Conservation (phyloP, 1,140 invertebrate species). For the Hormaphis cornu region DNA sequence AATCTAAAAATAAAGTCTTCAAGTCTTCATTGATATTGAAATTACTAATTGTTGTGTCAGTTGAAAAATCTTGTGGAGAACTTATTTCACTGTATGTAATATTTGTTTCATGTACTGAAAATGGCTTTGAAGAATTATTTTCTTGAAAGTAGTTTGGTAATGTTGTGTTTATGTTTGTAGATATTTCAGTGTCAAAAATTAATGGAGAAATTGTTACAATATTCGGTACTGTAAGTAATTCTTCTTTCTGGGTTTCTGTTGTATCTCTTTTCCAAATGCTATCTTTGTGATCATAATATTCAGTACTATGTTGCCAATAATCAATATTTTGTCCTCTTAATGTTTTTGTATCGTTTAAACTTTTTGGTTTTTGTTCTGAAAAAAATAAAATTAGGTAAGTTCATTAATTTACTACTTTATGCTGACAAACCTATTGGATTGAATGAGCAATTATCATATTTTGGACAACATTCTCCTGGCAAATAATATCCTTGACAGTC, state of each 20-base stretch:
- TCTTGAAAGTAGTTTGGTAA: neutral
- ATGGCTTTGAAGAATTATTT: neutral
- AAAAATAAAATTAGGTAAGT: neutral
- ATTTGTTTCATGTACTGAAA: neutral
- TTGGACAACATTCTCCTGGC: constrained; percentile 62
- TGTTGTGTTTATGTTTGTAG: neutral
- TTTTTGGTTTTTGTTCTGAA: neutral
- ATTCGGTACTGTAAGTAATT: neutral
- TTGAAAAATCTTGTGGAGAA: neutral
- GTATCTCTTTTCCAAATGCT: constrained; percentile 21
- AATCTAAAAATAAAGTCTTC: constrained; percentile 8
- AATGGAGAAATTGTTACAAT: neutral
- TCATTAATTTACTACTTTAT: neutral
- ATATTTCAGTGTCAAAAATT: neutral
- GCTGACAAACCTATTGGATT: constrained; percentile 44
- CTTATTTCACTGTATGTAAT: neutral
- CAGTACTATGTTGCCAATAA: neutral
- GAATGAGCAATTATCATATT: constrained; percentile 66
- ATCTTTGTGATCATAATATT: neutral
- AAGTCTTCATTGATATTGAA: neutral
- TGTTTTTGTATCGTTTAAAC: neutral
- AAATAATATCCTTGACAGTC: constrained; percentile 61
- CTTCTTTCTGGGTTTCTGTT: neutral
- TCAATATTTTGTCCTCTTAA: neutral
- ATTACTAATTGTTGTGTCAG: neutral